These are phyloP conservation scores for Bactericera cockerelli DNA, from an alignment of 1,140 invertebrate species.

Conservation along the genomic window DNA sequence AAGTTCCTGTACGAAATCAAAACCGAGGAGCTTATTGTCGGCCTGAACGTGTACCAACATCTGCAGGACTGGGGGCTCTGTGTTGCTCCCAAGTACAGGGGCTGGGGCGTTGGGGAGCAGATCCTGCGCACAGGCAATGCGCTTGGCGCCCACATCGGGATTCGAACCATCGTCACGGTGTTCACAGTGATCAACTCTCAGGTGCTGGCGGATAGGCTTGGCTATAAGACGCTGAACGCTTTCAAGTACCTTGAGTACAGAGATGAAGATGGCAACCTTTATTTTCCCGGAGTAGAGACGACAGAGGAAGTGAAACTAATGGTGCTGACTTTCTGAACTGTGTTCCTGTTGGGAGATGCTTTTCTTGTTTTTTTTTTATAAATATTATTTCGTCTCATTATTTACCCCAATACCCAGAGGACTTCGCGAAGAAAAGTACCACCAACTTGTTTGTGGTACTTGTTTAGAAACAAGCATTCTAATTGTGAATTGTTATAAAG, in stretches of 20 bases:
- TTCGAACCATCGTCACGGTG: neutral
- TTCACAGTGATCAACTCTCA: neutral
- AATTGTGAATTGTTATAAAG: too few species aligned
- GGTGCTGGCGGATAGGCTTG: neutral
- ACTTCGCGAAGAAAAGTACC: too few species aligned
- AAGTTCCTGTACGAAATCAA: neutral
- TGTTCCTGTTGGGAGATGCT: too few species aligned
- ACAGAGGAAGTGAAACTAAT: neutral
- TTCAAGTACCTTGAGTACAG: neutral
- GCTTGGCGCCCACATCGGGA: neutral
- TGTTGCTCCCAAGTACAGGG: neutral
- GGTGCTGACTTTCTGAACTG: neutral
- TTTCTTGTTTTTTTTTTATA: too few species aligned
- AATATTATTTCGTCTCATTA: too few species aligned
- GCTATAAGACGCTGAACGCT: neutral
- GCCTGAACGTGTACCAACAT: neutral
- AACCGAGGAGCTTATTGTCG: neutral
- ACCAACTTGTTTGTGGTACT: too few species aligned
- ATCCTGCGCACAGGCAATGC: neutral
- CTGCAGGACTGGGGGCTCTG: neutral
- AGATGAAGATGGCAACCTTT: neutral
- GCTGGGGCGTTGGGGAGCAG: neutral
- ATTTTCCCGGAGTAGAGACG: neutral
- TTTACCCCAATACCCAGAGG: too few species aligned
- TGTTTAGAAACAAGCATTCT: too few species aligned